phyloP scores from a whole-genome alignment of 2,113 vertebrate genomes.

The Typhlomys cinereus region DNA sequence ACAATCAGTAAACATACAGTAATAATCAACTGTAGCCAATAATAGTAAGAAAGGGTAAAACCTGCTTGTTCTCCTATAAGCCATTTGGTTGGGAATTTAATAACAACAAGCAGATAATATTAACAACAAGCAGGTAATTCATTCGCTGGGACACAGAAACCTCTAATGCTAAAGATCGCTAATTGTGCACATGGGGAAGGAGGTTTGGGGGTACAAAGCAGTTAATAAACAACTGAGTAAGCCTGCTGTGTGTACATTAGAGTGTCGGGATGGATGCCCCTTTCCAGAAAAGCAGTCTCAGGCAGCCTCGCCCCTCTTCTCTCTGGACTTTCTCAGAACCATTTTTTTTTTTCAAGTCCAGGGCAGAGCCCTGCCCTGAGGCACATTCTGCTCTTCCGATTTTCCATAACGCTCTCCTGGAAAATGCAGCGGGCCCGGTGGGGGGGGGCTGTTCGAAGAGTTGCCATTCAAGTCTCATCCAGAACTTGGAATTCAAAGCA shows the following conservation, averaged over 20 bases:
- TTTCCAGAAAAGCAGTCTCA: slow-evolving; percentile 44
- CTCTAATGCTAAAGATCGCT: background rate
- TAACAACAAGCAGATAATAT: no score
- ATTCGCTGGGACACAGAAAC: background rate
- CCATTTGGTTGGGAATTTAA: no score
- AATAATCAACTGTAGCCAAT: no score
- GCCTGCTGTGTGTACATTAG: slow-evolving; percentile 23
- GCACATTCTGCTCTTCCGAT: slow-evolving; percentile 33
- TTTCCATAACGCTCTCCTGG: slow-evolving; percentile 65
- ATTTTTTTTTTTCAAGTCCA: slow-evolving; percentile 56
- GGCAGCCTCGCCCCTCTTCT: background rate
- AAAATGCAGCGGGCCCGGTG: slow-evolving; percentile 55
- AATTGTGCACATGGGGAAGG: background rate
- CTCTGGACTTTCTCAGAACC: slow-evolving; percentile 6
- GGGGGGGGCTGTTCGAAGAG: slow-evolving; percentile 16
- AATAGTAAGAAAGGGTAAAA: no score
- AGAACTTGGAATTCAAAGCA: slow-evolving; percentile 1
- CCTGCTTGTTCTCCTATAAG: no score
- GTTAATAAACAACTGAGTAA: no score
- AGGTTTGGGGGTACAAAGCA: background rate
- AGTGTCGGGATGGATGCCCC: background rate
- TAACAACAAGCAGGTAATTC: no score
- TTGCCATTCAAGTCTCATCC: background rate
- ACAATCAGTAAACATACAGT: no score
- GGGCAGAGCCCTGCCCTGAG: background rate